These are phyloP conservation scores for Borostomias antarcticus DNA, from an alignment of 2,797 vertebrate genomes.

Conservation along the genomic window DNA sequence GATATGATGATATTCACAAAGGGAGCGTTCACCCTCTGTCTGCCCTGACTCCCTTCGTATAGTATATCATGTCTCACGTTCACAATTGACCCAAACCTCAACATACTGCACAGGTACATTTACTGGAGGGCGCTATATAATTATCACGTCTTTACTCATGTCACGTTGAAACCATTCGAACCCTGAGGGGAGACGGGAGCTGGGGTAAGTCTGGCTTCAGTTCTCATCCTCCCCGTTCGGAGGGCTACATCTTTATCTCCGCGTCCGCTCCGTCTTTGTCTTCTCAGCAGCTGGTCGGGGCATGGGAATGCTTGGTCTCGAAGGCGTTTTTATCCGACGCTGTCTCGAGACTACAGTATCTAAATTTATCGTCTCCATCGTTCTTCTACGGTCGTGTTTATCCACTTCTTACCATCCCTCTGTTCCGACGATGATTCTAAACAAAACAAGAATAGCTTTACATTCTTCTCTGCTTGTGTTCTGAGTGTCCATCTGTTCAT, in stretches of 20 bases:
- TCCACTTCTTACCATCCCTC: too few species aligned
- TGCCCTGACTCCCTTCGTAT: background rate
- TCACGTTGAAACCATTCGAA: slow-evolving; percentile 9
- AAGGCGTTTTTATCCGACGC: background rate
- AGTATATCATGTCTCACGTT: background rate
- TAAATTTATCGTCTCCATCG: too few species aligned
- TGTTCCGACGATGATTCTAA: too few species aligned
- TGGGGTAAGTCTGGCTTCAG: background rate
- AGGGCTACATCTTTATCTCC: slow-evolving; percentile 1
- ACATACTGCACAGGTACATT: background rate
- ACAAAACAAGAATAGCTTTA: too few species aligned
- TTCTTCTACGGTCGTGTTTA: background rate
- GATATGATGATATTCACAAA: slow-evolving; percentile 18
- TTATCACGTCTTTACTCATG: slow-evolving; percentile 8
- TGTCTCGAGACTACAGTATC: background rate
- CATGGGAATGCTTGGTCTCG: too few species aligned
- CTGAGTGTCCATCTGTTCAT: background rate
- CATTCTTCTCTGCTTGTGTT: too few species aligned
- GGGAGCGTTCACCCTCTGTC: slow-evolving; percentile 2
- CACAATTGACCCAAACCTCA: background rate
- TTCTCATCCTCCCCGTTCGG: background rate
- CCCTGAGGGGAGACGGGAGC: background rate
- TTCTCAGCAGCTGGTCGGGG: background rate
- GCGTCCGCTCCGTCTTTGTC: background rate
- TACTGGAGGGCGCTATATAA: slow-evolving; percentile 6